phyloP scores from a whole-genome alignment of 2,113 vertebrate species.

The Clarias gariepinus region DNA sequence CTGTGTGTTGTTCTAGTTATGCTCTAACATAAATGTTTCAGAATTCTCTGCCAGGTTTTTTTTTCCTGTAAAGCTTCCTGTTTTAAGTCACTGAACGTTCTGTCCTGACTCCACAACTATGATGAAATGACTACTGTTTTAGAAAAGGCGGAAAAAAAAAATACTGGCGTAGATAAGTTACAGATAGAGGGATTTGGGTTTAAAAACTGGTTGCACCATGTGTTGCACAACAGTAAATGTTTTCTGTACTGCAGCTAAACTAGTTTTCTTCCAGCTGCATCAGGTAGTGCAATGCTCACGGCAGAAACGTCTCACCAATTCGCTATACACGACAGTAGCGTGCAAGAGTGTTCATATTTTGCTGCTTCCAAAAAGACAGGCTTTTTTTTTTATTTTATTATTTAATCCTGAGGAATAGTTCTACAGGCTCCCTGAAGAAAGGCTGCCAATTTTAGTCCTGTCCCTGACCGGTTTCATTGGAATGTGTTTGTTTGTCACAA shows the following conservation, averaged over 20 bases:
- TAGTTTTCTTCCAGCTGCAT: neutral
- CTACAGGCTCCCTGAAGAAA: too few species aligned
- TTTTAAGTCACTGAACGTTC: neutral
- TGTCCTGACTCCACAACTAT: neutral
- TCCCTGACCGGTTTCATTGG: too few species aligned
- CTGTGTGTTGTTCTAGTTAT: neutral
- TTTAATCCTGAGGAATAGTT: too few species aligned
- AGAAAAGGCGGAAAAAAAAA: neutral
- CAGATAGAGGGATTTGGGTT: neutral
- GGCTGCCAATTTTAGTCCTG: too few species aligned
- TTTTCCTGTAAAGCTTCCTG: neutral
- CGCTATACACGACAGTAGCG: neutral
- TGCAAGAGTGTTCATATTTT: too few species aligned
- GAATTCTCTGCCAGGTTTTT: neutral
- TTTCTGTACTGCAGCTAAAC: neutral
- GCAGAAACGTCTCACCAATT: neutral
- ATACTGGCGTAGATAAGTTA: neutral
- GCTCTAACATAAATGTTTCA: neutral
- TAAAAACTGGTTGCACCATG: neutral
- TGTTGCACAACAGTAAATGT: neutral
- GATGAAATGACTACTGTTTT: neutral
- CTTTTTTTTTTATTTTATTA: too few species aligned
- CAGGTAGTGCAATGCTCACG: neutral
- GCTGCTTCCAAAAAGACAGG: too few species aligned
- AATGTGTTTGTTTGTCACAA: too few species aligned